These are phyloP conservation scores for Ptilodon capucinus DNA, from an alignment of 2,888 invertebrate genomes.

Conservation along the genomic window DNA sequence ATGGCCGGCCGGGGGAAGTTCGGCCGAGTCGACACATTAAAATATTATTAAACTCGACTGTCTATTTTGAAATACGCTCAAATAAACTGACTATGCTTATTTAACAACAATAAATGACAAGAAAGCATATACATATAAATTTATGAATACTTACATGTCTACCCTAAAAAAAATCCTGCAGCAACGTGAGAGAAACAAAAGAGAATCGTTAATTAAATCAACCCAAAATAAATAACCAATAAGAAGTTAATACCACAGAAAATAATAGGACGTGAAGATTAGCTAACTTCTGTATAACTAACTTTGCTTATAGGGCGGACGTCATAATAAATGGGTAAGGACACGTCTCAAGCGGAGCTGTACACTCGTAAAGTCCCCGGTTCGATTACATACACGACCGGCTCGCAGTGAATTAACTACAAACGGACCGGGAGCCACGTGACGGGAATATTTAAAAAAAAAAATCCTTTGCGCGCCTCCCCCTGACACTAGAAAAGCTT, in stretches of 20 bases:
- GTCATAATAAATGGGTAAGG: constrained; percentile 50
- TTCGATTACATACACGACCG: constrained; percentile 63
- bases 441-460: constrained; percentile 55
- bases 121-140: no score
- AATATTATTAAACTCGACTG: constrained; percentile 55
- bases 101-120: background rate
- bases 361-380: constrained; percentile 59
- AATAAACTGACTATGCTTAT: background rate
- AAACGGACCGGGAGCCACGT: constrained; percentile 53
- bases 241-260: constrained; percentile 18
- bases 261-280: constrained; percentile 37
- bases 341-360: constrained; percentile 48
- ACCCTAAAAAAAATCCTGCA: no score
- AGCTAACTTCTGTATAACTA: constrained; percentile 43
- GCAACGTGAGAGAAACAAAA: no score
- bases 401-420: constrained; percentile 62
- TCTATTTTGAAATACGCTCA: constrained; percentile 8
- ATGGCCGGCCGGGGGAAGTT: constrained; percentile 55
- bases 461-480: constrained; percentile 42
- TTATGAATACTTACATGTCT: no score
- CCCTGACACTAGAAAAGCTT: constrained; percentile 34
- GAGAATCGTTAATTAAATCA: background rate
- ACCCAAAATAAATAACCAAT: constrained; percentile 25
- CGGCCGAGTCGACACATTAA: constrained; percentile 58
- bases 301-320: constrained; percentile 36